These are phyloP conservation scores for Ciona savignyi DNA, from an alignment of 23 tunicate species.

Conservation along the genomic window DNA sequence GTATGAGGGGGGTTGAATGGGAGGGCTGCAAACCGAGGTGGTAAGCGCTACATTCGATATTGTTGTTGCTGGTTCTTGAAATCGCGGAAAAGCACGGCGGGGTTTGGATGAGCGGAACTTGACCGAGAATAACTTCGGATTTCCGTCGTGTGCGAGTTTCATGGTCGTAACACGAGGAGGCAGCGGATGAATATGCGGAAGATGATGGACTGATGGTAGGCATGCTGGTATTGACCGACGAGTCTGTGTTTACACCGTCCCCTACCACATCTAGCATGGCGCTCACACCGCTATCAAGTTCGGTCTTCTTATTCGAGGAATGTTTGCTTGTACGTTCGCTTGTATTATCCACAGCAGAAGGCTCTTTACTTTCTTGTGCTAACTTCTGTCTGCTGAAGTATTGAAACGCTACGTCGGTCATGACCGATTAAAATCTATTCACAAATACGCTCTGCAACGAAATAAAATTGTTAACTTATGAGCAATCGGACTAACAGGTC, in stretches of 20 bases:
- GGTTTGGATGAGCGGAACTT: not conserved
- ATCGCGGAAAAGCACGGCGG: not conserved
- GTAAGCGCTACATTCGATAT: not conserved
- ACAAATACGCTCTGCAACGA: no score
- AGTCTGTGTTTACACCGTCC: not conserved
- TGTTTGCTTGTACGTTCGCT: no score
- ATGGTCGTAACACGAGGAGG: slow-evolving; percentile 42
- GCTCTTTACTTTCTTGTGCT: no score
- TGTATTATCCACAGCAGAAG: no score
- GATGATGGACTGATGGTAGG: slow-evolving; percentile 7
- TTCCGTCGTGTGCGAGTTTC: slow-evolving; percentile 3
- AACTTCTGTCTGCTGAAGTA: no score
- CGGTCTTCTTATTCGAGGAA: no score
- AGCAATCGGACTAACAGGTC: no score
- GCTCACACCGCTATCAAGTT: not conserved
- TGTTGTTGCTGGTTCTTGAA: slow-evolving; percentile 5
- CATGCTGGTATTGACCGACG: slow-evolving; percentile 8
- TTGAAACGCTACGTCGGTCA: no score
- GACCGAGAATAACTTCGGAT: slow-evolving; percentile 9
- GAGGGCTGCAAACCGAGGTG: not conserved
- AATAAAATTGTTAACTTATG: no score
- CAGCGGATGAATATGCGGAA: slow-evolving; percentile 52
- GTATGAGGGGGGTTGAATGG: not conserved
- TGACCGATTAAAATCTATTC: no score
- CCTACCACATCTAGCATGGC: not conserved